A percentile compares a stretch with the other conserved stretches of the same genome.
phyloP scores from a whole-genome alignment of 2,888 invertebrate species.

The Diplolepis rosae region DNA sequence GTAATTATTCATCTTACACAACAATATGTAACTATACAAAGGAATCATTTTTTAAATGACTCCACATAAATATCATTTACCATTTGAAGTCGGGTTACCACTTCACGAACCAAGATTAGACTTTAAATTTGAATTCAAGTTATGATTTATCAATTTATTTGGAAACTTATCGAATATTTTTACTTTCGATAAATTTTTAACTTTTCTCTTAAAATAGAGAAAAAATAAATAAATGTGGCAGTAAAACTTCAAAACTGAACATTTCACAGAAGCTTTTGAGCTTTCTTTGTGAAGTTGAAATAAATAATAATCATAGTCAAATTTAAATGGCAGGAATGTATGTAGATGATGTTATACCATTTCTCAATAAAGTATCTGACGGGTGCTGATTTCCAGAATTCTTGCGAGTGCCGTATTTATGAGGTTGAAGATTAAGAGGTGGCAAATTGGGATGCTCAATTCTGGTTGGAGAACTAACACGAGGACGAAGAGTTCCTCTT shows the following conservation, averaged over 20 bases:
- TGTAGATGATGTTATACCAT: conserved; percentile 61
- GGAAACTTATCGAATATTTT: neutral
- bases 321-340: conserved; percentile 67
- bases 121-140: neutral
- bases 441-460: conserved; percentile 89
- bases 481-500: conserved; percentile 76
- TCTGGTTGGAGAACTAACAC: conserved; percentile 86
- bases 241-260: neutral
- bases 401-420: conserved; percentile 68
- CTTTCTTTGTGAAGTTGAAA: neutral
- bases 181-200: neutral
- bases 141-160: neutral
- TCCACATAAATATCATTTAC: neutral
- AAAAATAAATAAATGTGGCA: neutral
- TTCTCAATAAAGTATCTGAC: conserved; percentile 63
- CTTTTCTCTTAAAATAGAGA: neutral
- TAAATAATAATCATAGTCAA: neutral
- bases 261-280: neutral
- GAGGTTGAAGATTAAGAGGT: conserved; percentile 82
- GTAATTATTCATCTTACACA: neutral
- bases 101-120: neutral
- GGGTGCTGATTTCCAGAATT: conserved; percentile 61
- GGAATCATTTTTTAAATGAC: neutral
- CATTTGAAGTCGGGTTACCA: neutral
- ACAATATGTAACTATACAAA: conserved; percentile 4